Evolutionary conservation across 2,113 vertebrate genomes (phyloP), one percentile per base, ranked within the genome.

Genomic region (Thomomys bottae): DNA sequence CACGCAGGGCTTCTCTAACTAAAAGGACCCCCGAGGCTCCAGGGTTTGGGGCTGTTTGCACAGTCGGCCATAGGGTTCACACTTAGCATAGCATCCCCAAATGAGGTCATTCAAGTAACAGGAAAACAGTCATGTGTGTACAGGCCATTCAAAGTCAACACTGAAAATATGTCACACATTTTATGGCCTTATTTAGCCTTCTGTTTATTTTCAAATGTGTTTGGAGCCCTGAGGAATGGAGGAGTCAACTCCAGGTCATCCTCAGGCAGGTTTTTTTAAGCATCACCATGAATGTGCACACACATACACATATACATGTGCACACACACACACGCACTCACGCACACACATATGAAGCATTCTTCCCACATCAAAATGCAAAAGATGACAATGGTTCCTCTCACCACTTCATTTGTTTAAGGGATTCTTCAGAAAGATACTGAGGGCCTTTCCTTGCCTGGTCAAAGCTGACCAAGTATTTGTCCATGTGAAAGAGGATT

Each of bases 121-220:
- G 1, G 66, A 18, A 91, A 91, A 84, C 49, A 15, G 40, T 86
- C 17, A 15, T 24, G 24, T 57, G 34, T 49, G 38, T 70, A 64
- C 75, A 68, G 66, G 64, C 12, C n/a, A 12, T 75, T 82, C 36
- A 75, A 64, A 88, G 42, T 77, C 75, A 86, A 86, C 30, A 64
- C 26, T 92, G 54, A 68, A 78, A 78, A 75, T 30, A 71, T 8
- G 54, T 30, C 18, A 32, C 80, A 54, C 10, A 68, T 68, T 90
- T 92, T 71, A 61, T 54, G 67, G n/a, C 42, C 28, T 70, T 42
- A n/a, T 45, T 91, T 92, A 68, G 73, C 54, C 6, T 92, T 91
- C 83, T 61, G 32, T 90, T 88, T 40, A 26, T 80, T 88, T 82
- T 87, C 63, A 88, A 86, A 87, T 75, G 42, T 18, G 66, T 68